Evolutionary conservation across 2,888 invertebrate genomes (phyloP), one percentile per base, ranked within the genome.

Genomic region (Drosophila eohydei): DNA sequence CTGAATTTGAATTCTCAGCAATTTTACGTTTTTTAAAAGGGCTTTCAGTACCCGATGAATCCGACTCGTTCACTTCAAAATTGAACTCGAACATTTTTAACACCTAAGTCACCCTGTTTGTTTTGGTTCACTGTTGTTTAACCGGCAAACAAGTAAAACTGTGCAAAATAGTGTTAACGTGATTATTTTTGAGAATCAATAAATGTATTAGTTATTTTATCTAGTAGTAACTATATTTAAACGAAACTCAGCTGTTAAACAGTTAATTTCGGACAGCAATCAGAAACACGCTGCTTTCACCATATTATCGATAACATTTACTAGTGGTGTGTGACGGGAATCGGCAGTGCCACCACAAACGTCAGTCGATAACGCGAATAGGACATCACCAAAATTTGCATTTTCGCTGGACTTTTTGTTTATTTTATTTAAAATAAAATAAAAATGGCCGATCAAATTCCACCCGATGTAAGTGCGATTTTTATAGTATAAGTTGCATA

Each of bases 31-130:
- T 75, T 50, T 75, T 78, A 9, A 81, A 74, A 0, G 80, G 63
- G 44, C 56, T 74, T 16, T 74, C 74, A 6, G n/a, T n/a, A 3
- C 68, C 74, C 46, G 57, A 70, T 44, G 64, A 40, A 36, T 78
- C 71, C 6, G 57, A n/a, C 52, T 81, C 77, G 44, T 81, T 80
- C 7, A 92, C 81, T 34, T 91, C 77, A 71, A 92, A 92, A 61
- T 91, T 90, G 73, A 92, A 92, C 79, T 91, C 88, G 57, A 92
- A 92, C 92, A 92, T 92, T 30, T 71, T 79, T 0, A 12, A 0
- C 2, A 26, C 59, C 16, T 16, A n/a, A 40, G 30, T 4, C 70
- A 62, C 80, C 81, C 74, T 80, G 78, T 80, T 71, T 58, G 54
- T 38, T 67, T 58, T 61, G 41, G 28, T 41, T 43, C 2, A 16